Percentiles rank a stretch among this genome's conserved stretches.
Conservation (phyloP, 2,888 invertebrate species). For the Lasioglossum figueresi region DNA sequence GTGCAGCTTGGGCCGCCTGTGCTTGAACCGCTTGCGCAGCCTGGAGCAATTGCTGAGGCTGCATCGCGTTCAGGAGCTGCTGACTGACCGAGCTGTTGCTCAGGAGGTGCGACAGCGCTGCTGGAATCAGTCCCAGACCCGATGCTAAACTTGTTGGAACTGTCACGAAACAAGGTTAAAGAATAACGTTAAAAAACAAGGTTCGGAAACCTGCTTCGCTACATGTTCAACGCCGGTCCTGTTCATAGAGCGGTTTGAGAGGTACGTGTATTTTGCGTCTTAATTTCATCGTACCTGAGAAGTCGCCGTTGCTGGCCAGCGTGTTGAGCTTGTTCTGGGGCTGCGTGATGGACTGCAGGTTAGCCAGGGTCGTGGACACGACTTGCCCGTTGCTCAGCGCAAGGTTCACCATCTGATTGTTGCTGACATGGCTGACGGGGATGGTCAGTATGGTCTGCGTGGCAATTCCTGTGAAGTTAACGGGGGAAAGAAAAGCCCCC, state of each 20-base stretch:
- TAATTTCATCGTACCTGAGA: slow-evolving; percentile 41
- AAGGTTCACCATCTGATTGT: slow-evolving; percentile 90
- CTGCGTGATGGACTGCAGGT: slow-evolving; percentile 91
- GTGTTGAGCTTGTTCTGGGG: slow-evolving; percentile 88
- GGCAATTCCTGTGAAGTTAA: slow-evolving; percentile 89
- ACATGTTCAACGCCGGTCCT: not conserved
- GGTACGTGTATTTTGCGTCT: not conserved
- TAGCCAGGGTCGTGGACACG: slow-evolving; percentile 92
- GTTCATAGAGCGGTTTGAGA: too few relatives aligned
- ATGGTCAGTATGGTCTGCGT: slow-evolving; percentile 98
- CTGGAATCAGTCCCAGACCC: slow-evolving; percentile 88
- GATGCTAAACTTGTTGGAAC: slow-evolving; percentile 88
- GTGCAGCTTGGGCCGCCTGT: slow-evolving; percentile 75
- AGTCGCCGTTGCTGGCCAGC: slow-evolving; percentile 83
- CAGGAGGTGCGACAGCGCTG: slow-evolving; percentile 89
- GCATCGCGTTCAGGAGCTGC: slow-evolving; percentile 90
- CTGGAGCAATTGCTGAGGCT: slow-evolving; percentile 87
- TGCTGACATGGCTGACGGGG: slow-evolving; percentile 95
- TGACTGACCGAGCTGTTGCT: slow-evolving; percentile 89
- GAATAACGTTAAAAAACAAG: slow-evolving; percentile 19
- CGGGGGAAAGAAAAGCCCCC: not conserved
- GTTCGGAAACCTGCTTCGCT: not conserved
- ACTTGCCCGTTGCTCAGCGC: slow-evolving; percentile 94
- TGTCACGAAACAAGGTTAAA: slow-evolving; percentile 61
- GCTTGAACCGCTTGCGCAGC: slow-evolving; percentile 81